phyloP scores from a whole-genome alignment of 2,888 invertebrate species.

The Venusia cambrica region DNA sequence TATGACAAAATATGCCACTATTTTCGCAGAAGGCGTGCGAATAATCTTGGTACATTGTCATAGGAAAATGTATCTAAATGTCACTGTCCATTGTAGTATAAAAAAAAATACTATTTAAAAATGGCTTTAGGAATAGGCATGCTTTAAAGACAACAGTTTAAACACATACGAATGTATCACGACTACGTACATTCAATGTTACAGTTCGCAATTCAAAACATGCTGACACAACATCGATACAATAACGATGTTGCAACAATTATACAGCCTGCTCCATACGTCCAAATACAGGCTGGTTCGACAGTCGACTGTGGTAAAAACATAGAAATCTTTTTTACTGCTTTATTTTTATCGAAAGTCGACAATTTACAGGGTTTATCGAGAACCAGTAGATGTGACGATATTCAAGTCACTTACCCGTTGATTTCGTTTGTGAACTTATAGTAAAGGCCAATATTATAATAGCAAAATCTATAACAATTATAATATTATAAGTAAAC shows the following conservation, averaged over 20 bases:
- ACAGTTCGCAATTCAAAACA: conserved; percentile 1
- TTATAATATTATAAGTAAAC: no score
- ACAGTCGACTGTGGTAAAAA: conserved; percentile 9
- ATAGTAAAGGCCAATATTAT: conserved; percentile 50
- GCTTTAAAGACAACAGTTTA: no score
- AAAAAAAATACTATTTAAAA: no score
- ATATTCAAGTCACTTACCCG: conserved; percentile 65
- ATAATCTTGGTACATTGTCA: no score
- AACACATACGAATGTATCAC: no score
- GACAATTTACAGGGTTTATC: conserved; percentile 3
- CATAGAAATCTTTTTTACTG: neutral
- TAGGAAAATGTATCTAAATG: no score
- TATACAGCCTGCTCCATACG: conserved; percentile 1
- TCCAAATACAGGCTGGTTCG: conserved; percentile 4
- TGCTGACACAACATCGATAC: conserved; percentile 13
- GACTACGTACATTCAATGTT: conserved; percentile 4
- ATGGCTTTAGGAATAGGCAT: no score
- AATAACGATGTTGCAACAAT: conserved; percentile 4
- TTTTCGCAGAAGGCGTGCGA: no score
- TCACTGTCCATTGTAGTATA: no score
- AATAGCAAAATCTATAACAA: conserved; percentile 71
- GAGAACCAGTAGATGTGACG: conserved; percentile 27
- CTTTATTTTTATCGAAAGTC: conserved; percentile 12
- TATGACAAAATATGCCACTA: no score
- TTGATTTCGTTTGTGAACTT: conserved; percentile 59